These are phyloP conservation scores for Clistopyga incitator DNA, from an alignment of 2,888 invertebrate genomes.

Conservation along the genomic window DNA sequence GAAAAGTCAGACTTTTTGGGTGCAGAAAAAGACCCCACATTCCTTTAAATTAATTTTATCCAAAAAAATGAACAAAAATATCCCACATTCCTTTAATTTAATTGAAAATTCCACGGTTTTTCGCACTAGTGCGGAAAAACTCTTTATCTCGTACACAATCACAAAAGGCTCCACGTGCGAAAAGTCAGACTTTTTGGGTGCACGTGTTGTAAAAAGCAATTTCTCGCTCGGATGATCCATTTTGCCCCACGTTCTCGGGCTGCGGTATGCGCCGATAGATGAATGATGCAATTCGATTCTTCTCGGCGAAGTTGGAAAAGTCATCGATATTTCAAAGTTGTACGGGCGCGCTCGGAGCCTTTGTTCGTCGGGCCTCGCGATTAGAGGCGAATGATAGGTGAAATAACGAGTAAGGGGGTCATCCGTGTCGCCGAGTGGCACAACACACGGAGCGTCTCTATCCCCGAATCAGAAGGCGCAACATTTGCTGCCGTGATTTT, in stretches of 20 bases:
- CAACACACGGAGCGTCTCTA: constrained; percentile 26
- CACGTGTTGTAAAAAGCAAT: too few species aligned
- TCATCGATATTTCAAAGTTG: constrained; percentile 1
- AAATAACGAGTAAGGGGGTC: constrained; percentile 66
- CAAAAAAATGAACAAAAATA: too few species aligned
- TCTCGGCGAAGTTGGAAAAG: not conserved
- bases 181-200: too few species aligned
- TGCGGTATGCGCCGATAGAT: not conserved
- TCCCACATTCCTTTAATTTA: too few species aligned
- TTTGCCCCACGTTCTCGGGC: too few species aligned
- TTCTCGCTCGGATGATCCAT: not conserved
- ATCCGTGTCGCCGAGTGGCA: constrained; percentile 55
- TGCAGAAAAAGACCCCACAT: too few species aligned
- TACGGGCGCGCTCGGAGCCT: not conserved
- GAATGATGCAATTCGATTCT: not conserved
- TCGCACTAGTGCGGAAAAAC: too few species aligned
- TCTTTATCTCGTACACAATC: too few species aligned
- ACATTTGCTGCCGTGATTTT: not conserved
- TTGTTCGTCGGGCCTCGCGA: constrained; percentile 57
- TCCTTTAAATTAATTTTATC: too few species aligned
- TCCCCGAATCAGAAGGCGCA: not conserved
- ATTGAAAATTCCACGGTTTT: too few species aligned
- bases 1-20: too few species aligned
- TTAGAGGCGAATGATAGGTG: constrained; percentile 62
- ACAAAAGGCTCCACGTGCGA: too few species aligned